Evolutionary conservation across 2,797 vertebrate genomes (phyloP).

Genomic region (Eulemur albifrons): DNA sequence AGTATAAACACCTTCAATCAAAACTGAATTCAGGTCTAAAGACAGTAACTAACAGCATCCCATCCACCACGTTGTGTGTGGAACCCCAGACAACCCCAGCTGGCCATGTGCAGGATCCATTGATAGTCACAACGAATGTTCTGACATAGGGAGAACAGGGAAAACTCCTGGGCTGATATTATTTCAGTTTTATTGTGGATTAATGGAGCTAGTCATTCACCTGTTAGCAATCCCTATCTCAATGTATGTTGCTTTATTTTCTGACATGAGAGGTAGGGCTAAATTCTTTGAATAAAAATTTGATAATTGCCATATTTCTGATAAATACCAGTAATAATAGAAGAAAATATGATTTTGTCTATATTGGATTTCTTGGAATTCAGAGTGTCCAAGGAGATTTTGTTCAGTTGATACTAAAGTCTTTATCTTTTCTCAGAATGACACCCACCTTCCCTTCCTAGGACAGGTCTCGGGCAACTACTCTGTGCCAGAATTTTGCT

Average conservation of each 20-base stretch:
- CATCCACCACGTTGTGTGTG: neutral
- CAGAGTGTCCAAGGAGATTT: neutral
- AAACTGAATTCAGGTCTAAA: neutral
- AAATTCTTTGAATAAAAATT: neutral
- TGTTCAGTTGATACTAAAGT: neutral
- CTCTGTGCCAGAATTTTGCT: neutral
- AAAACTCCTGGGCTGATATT: conserved; percentile 24
- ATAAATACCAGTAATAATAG: neutral
- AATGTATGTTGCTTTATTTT: neutral
- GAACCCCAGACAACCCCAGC: neutral
- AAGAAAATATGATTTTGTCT: neutral
- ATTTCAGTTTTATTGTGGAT: conserved; percentile 59
- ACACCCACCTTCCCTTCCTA: neutral
- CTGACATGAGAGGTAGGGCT: neutral
- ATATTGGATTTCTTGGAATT: neutral
- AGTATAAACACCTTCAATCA: conserved; percentile 22
- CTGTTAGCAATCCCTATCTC: neutral
- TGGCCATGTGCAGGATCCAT: neutral
- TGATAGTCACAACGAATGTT: conserved; percentile 50
- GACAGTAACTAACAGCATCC: neutral
- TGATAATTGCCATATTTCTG: neutral
- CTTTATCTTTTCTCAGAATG: neutral
- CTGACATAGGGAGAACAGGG: neutral
- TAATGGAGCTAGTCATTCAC: neutral
- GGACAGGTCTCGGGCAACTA: neutral